Evolutionary conservation across 35 echinoderm and acorn worm species (phyloP).

Genomic region (Heliocidaris erythrogramma): DNA sequence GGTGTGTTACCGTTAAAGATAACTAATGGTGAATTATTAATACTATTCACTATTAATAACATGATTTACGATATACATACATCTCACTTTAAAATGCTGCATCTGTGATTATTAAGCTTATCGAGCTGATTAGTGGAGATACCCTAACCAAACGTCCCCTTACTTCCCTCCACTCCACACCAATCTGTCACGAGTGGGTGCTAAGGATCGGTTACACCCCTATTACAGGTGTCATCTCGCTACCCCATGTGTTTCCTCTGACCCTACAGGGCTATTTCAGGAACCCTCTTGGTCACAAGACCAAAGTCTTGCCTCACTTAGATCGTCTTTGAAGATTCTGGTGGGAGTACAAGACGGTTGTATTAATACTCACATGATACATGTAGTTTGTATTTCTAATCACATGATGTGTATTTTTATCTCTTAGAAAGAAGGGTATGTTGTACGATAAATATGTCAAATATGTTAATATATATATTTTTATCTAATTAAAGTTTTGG

Average conservation of each 20-base stretch:
- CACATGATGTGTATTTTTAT: slow-evolving; percentile 12
- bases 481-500: not conserved
- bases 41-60: no score
- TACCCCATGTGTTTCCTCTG: not conserved
- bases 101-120: no score
- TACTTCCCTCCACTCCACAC: not conserved
- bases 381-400: not conserved
- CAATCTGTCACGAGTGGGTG: not conserved
- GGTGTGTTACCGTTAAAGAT: no score
- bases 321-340: slow-evolving; percentile 14
- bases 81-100: no score
- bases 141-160: no score
- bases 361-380: not conserved
- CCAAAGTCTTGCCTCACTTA: not conserved
- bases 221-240: slow-evolving; percentile 15
- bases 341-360: not conserved
- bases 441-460: not conserved
- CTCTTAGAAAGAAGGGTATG: not conserved
- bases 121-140: no score
- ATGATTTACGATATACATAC: no score
- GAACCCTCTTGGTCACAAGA: not conserved
- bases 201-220: not conserved
- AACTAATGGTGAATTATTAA: no score
- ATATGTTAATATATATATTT: not conserved
- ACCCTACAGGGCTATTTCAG: not conserved